Base-by-base conservation (phyloP, 2,113 vertebrate genomes). In the Cettia cetti region DNA sequence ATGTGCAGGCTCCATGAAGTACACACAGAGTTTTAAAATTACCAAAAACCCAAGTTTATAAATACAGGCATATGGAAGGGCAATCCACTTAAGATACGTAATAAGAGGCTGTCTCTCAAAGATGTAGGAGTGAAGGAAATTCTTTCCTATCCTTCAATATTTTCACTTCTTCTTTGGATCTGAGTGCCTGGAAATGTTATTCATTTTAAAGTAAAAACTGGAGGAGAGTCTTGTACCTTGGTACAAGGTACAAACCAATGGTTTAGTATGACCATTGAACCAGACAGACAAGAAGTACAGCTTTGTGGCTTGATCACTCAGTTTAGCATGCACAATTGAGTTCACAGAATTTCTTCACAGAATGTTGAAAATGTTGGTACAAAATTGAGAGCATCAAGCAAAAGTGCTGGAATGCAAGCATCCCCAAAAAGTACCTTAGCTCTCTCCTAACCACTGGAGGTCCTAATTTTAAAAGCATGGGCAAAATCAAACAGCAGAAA, bases 21-120 rank as follows among this genome's bases (percentile, higher is more conserved):
- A 40, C 14, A 72, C 5, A 21, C 0, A 6, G 9, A 61, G 8
- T 26, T 80, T 68, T 37, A n/a, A 31, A 83, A 82, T 24, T 31
- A 77, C 5, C n/a, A 71, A 64, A 82, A 60, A 6, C 3, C 1
- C 6, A 12, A 54, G 14, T 49, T 49, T 0, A 0, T n/a, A 79
- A 72, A 77, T 59, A 61, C 26, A 70, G 18, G 28, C 10, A 91
- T 86, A 86, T 2, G 5, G 31, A 89, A 26, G 10, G 80, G 8
- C 0, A 0, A 40, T 37, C 15, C 30, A 86, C 11, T 8, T n/a
- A 42, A 66, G 30, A 30, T 53, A 16, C 50, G 61, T 15, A 42
- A 50, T 1, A 70, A 49, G 11, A 93, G 30, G 11, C 15, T 80
- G 15, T 40, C 40, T 85, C 24, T 83, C 24, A 60, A 42, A 72